Percentiles rank a stretch among this genome's conserved stretches.
These are phyloP conservation scores for Danionella dracula DNA, from an alignment of 2,797 vertebrate genomes.

Conservation along the genomic window DNA sequence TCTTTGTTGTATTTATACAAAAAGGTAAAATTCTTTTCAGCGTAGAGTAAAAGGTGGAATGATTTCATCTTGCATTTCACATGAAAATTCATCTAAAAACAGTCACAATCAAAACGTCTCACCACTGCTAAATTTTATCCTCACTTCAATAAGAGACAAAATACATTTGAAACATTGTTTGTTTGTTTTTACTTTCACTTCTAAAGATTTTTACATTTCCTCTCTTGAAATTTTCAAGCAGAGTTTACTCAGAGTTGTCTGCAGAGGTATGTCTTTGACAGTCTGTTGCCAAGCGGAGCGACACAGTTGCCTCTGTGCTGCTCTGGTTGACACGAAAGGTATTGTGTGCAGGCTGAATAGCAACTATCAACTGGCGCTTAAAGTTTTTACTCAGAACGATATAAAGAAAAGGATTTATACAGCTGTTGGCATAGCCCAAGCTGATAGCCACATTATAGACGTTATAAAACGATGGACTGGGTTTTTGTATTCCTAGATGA, in stretches of 20 bases:
- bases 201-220: too few relatives aligned
- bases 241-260: background rate
- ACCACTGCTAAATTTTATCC: too few relatives aligned
- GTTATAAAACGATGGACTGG: conserved; percentile 70
- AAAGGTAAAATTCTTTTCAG: too few relatives aligned
- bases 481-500: conserved; percentile 72
- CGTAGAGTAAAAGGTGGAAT: too few relatives aligned
- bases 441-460: conserved; percentile 80
- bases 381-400: conserved; percentile 77
- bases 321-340: conserved; percentile 62
- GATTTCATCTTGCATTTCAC: too few relatives aligned
- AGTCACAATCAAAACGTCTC: too few relatives aligned
- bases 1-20: too few relatives aligned
- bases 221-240: too few relatives aligned
- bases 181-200: too few relatives aligned
- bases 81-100: too few relatives aligned
- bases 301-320: conserved; percentile 59
- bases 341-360: conserved; percentile 60
- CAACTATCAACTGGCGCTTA: conserved; percentile 71
- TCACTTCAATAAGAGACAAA: too few relatives aligned
- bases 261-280: conserved; percentile 47
- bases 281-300: conserved; percentile 52
- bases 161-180: too few relatives aligned
- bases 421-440: conserved; percentile 82
- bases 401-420: conserved; percentile 82